Evolutionary conservation across 2,888 invertebrate genomes (phyloP), one percentile per base, ranked within the genome.

Genomic region (Ormyrus rosae): DNA sequence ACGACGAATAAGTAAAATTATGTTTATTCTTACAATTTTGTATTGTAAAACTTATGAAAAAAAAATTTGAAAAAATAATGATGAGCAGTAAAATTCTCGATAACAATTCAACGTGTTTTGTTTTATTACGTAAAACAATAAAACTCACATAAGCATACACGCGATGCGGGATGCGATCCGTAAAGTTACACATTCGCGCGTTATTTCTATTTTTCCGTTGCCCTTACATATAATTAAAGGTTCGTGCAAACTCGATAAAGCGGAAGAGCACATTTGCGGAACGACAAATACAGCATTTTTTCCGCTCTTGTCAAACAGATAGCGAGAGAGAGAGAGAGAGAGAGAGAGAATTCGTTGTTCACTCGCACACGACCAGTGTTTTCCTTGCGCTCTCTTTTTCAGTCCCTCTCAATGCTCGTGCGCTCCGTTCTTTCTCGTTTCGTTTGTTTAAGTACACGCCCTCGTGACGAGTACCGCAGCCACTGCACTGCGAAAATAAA

Each of bases 1-100:
- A 56, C 11, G 50, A 60, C 51, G 58, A 19, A 64, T 51, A n/a
- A 11, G n/a, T 64, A 58, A 34, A 34, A 69, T 64, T 79, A 64
- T 72, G 67, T 69, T 79, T 74, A 74, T 70, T 65, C 64, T 74
- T 74, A 79, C 51, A 70, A 74, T 74, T 74, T 79, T 79, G 61
- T 64, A 79, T 55, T 69, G 74, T 70, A 70, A 64, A 69, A 70
- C 64, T 79, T 71, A 58, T 72, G 53, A 63, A 68, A 56, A 51
- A 60, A 73, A 64, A 58, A n/a, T n/a, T 45, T n/a, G 50, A 64
- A 56, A 65, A 60, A 53, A 56, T 46, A 68, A 61, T 55, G 68
- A 78, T 58, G 11, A 75, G 48, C 58, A 69, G 80, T 65, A 71
- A 76, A 80, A 76, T 69, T 58, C 72, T 68, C 77, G 61, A 77